Evolutionary conservation across 2,797 vertebrate species (phyloP), one percentile per base, ranked within the genome.

Genomic region (Limnodromus scolopaceus): DNA sequence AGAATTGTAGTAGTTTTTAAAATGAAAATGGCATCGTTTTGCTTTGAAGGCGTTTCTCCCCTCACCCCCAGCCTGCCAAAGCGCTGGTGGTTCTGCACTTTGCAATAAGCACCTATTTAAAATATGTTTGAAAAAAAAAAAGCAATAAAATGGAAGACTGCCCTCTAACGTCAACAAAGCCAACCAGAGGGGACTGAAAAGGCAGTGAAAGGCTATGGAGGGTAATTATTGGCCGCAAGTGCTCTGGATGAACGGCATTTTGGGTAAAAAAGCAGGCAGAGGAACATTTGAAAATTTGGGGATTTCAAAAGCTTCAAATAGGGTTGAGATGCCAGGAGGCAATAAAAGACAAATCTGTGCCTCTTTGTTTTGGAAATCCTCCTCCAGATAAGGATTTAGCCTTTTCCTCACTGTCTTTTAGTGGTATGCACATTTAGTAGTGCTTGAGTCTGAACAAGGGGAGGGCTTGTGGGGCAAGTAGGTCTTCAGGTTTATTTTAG

Each of bases 91-190:
- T 28, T 64, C 85, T 36, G 54, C 54, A 8, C 43, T 8, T n/a
- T 11, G 66, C 48, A 38, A 30, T 24, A 13, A 9, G 87, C 12
- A 2, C 38, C 38, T 23, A 7, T 16, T 34, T 17, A 55, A 89
- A 93, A 83, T 6, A 10, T 0, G 1, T 30, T 20, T 22, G 65
- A 25, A 58, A 82, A 69, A 30, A 23, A 58, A 84, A 69, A 28
- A 16, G 68, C 71, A 87, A 43, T 12, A 13, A 77, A 88, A 95
- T 41, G 85, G 93, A 87, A 96, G 76, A 72, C 9, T 96, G 92
- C 95, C 96, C 96, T 95, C 92, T 94, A 94, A 93, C 2, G 90
- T 75, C 88, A 75, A 3, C 46, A 63, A 17, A 89, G 28, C 43
- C 69, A 6, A 11, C 27, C 1, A 8, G 18, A 89, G 10, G 32